Evolutionary conservation across 2,888 invertebrate species (phyloP).

Genomic region (Eudasyphora cyanicolor): DNA sequence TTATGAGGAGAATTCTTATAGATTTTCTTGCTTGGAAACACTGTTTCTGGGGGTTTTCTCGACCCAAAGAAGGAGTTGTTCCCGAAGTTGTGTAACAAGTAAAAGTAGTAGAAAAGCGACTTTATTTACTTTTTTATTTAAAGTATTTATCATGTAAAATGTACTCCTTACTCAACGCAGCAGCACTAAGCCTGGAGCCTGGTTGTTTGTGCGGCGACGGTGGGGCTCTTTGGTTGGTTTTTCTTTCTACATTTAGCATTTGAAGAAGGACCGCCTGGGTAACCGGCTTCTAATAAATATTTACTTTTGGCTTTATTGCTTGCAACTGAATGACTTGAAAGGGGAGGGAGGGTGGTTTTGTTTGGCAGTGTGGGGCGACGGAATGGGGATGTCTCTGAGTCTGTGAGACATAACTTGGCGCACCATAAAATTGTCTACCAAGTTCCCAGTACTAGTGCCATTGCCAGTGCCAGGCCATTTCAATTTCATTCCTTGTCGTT

Average conservation of each 20-base stretch:
- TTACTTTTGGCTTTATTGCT: slow-evolving; percentile 58
- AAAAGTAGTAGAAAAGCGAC: neutral
- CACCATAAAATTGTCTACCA: slow-evolving; percentile 54
- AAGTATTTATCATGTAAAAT: slow-evolving; percentile 66
- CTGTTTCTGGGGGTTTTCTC: neutral
- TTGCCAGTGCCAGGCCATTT: neutral
- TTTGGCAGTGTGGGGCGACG: slow-evolving; percentile 7
- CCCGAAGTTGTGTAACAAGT: slow-evolving; percentile 4
- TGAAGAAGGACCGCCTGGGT: neutral
- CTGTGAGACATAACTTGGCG: slow-evolving; percentile 34
- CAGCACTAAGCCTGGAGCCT: neutral
- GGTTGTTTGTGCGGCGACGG: neutral
- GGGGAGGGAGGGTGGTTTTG: neutral
- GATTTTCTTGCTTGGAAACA: neutral
- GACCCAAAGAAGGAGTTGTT: neutral
- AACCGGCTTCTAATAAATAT: slow-evolving; percentile 57
- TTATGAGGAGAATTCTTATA: too few relatives aligned
- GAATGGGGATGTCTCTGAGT: neutral
- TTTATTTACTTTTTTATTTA: slow-evolving; percentile 61
- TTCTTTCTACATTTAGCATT: neutral
- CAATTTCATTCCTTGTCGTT: slow-evolving; percentile 23
- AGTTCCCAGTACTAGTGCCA: slow-evolving; percentile 15
- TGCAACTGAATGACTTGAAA: slow-evolving; percentile 4
- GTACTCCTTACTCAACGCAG: slow-evolving; percentile 25
- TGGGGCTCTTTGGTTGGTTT: slow-evolving; percentile 14